These are phyloP conservation scores for Germaria angustata DNA, from an alignment of 2,888 invertebrate genomes.

Conservation along the genomic window DNA sequence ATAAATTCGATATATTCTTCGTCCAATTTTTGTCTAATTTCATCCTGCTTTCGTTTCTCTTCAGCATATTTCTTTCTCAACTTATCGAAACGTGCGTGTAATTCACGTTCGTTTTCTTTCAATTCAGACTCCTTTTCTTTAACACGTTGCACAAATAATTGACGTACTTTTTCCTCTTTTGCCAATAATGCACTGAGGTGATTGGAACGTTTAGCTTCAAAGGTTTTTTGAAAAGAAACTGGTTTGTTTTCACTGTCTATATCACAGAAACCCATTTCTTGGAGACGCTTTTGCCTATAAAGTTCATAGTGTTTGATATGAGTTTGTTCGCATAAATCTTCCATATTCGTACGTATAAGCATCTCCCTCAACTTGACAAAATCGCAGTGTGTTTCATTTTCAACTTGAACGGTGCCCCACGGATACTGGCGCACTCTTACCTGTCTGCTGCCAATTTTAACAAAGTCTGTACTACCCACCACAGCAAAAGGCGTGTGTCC, in stretches of 20 bases:
- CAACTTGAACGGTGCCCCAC: conserved; percentile 99
- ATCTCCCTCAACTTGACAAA: conserved; percentile 99
- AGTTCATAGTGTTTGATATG: conserved; percentile 97
- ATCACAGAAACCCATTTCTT: conserved; percentile 97
- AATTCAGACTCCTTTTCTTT: conserved; percentile 98
- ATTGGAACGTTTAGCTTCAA: conserved; percentile 94
- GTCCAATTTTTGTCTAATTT: conserved; percentile 22
- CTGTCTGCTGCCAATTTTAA: conserved; percentile 96
- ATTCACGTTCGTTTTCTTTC: conserved; percentile 97
- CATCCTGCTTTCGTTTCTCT: conserved; percentile 39
- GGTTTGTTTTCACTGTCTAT: conserved; percentile 95
- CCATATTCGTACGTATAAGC: conserved; percentile 99
- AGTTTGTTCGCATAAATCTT: conserved; percentile 98
- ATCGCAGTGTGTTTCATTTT: conserved; percentile 99
- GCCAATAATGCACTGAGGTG: conserved; percentile 95
- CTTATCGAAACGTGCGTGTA: conserved; percentile 86
- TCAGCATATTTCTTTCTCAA: conserved; percentile 35
- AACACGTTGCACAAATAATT: conserved; percentile 97
- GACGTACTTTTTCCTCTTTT: conserved; percentile 98
- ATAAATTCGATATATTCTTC: conserved; percentile 40
- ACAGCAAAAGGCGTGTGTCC: conserved; percentile 98
- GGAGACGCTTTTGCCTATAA: conserved; percentile 92
- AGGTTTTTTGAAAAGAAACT: conserved; percentile 94
- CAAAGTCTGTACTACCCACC: conserved; percentile 98
- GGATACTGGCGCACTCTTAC: conserved; percentile 98